Evolutionary conservation across 2,797 vertebrate genomes (phyloP).

Genomic region (Taeniopygia guttata): DNA sequence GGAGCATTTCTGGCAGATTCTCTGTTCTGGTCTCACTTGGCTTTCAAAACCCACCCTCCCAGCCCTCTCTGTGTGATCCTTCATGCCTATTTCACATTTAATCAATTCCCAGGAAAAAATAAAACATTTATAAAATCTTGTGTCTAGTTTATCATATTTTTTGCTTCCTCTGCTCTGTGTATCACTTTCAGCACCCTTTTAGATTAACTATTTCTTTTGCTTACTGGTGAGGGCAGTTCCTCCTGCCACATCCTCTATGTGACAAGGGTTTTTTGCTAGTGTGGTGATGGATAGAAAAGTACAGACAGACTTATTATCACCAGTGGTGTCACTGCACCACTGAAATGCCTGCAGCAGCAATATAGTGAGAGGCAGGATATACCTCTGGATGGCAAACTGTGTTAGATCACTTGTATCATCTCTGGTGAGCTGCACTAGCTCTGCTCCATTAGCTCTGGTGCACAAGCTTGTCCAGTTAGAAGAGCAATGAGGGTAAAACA

Average conservation of each 20-base stretch:
- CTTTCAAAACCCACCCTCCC: background rate
- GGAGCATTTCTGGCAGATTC: background rate
- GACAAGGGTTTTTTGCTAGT: background rate
- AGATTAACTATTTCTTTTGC: background rate
- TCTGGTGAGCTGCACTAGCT: background rate
- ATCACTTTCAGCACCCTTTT: background rate
- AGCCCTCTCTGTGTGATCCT: background rate
- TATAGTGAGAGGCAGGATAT: background rate
- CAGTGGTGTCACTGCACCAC: background rate
- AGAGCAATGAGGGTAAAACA: background rate
- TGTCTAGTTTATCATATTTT: background rate
- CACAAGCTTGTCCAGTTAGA: background rate
- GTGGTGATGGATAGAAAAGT: background rate
- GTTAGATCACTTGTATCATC: background rate
- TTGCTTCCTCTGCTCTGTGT: background rate
- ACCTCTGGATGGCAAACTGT: background rate
- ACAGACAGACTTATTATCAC: background rate
- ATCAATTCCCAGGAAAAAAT: background rate
- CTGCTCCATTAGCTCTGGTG: background rate
- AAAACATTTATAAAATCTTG: background rate
- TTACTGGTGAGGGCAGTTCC: background rate
- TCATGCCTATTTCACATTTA: background rate
- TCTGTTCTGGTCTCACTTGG: background rate
- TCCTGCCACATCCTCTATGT: fast-evolving
- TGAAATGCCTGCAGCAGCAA: background rate